phyloP scores from a whole-genome alignment of 2,797 vertebrate species.

The Hydrophis major region DNA sequence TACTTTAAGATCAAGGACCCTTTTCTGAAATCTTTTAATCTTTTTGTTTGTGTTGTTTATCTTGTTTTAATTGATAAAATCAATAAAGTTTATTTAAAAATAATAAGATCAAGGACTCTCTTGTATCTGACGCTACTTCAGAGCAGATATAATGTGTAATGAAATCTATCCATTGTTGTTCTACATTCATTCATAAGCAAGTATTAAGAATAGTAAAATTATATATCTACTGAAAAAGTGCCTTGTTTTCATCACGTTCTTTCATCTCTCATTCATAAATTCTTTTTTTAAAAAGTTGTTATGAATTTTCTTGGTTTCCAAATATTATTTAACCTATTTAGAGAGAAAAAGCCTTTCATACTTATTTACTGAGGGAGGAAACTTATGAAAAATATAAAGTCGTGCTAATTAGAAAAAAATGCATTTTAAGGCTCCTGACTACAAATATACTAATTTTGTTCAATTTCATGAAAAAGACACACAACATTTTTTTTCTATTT shows the following conservation, averaged over 20 bases:
- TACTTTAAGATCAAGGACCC: neutral
- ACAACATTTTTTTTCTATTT: neutral
- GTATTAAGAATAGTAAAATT: conserved; percentile 61
- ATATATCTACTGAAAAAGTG: conserved; percentile 58
- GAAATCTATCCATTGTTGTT: conserved; percentile 59
- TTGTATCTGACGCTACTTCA: neutral
- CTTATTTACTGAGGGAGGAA: neutral
- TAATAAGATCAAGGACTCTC: neutral
- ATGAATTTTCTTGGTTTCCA: conserved; percentile 4
- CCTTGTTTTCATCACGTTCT: conserved; percentile 39
- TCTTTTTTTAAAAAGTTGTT: conserved; percentile 21
- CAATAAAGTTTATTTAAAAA: no score
- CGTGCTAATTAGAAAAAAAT: neutral
- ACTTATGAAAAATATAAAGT: neutral
- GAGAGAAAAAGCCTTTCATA: conserved; percentile 12
- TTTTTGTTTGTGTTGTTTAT: no score
- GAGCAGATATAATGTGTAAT: neutral
- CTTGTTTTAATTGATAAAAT: no score
- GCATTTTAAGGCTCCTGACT: neutral
- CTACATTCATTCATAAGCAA: conserved; percentile 56
- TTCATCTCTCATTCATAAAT: conserved; percentile 49
- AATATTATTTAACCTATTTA: neutral
- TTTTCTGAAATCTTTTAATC: neutral
- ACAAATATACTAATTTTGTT: neutral
- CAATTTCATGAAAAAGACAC: neutral